phyloP scores from a whole-genome alignment of 2,797 vertebrate species.

The Acrossocheilus fasciatus region DNA sequence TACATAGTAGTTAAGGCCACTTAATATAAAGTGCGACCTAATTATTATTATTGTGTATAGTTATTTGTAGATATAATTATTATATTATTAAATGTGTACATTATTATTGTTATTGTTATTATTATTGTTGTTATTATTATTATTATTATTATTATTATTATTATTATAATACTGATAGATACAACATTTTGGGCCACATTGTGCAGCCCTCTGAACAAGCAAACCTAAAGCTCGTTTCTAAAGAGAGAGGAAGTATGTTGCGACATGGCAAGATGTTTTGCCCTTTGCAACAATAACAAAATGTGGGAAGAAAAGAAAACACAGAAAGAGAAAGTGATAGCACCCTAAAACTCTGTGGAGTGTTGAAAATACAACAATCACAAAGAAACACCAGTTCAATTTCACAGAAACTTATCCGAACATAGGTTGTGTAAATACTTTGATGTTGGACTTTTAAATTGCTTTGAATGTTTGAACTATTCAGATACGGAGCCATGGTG shows the following conservation, averaged over 20 bases:
- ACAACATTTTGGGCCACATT: background rate
- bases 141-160: background rate
- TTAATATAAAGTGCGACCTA: no score
- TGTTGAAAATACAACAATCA: conserved; percentile 12
- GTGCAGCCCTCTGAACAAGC: background rate
- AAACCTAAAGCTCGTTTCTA: background rate
- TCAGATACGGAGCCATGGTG: conserved; percentile 8
- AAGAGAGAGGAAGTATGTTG: background rate
- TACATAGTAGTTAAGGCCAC: no score
- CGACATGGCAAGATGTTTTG: background rate
- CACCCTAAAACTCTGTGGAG: background rate
- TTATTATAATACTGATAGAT: background rate
- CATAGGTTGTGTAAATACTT: conserved; percentile 24
- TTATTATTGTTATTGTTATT: background rate
- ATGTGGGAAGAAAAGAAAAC: background rate
- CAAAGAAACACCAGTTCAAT: conserved; percentile 25
- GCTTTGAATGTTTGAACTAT: conserved; percentile 34
- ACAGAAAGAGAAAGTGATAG: background rate
- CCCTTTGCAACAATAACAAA: conserved; percentile 4
- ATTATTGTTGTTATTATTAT: background rate
- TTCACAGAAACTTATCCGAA: conserved; percentile 5
- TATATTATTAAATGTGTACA: background rate
- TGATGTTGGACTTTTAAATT: conserved; percentile 35
- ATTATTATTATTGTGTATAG: background rate
- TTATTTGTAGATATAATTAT: background rate